These are phyloP conservation scores for Coleophora flavipennella DNA, from an alignment of 2,888 invertebrate genomes.

Conservation along the genomic window DNA sequence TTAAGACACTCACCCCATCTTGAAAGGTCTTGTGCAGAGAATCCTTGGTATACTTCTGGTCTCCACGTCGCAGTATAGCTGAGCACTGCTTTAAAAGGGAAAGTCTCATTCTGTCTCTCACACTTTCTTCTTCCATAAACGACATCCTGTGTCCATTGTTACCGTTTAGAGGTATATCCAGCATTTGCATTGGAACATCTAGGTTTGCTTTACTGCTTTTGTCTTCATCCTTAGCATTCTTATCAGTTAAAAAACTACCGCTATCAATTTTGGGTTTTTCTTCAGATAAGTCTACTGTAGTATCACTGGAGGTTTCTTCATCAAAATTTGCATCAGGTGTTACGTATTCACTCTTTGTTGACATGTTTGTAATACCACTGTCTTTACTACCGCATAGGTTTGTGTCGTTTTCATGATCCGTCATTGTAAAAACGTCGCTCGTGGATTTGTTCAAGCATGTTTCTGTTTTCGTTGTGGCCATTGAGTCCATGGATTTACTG, in stretches of 20 bases:
- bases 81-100: slow-evolving; percentile 77
- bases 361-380: no score
- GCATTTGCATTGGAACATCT: slow-evolving; percentile 18
- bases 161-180: slow-evolving; percentile 35
- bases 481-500: no score
- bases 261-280: background rate
- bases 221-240: no score
- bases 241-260: no score
- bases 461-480: no score
- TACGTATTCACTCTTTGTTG: no score
- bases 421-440: no score
- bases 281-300: background rate
- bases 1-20: slow-evolving; percentile 73
- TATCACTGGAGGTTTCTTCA: no score
- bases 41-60: slow-evolving; percentile 75
- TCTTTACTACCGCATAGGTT: no score
- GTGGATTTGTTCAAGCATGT: no score
- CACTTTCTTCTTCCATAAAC: slow-evolving; percentile 80
- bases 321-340: no score
- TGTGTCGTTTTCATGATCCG: no score
- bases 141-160: slow-evolving; percentile 65
- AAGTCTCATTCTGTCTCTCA: slow-evolving; percentile 73
- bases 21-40: slow-evolving; percentile 76
- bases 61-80: slow-evolving; percentile 76
- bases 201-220: background rate